These are phyloP conservation scores for Cryptus armator DNA, from an alignment of 2,888 invertebrate species.

Conservation along the genomic window DNA sequence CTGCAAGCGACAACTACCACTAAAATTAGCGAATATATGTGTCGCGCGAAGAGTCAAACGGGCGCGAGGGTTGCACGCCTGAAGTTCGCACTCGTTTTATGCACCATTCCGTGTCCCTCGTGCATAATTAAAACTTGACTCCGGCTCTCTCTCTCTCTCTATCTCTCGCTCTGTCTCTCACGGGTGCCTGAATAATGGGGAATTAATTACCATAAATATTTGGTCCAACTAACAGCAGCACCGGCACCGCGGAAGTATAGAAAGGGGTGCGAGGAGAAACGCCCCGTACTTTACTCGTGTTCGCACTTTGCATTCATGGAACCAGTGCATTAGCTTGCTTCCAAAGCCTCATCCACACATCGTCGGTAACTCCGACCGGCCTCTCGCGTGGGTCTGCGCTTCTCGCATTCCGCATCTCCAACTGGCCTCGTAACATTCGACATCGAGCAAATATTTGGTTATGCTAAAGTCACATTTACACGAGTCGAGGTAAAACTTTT, in stretches of 20 bases:
- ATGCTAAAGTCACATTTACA: constrained; percentile 27
- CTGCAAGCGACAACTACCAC: neutral
- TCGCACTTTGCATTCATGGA: constrained; percentile 64
- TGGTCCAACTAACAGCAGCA: constrained; percentile 53
- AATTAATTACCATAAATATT: constrained; percentile 70
- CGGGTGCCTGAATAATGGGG: constrained; percentile 61
- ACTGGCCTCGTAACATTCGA: constrained; percentile 9
- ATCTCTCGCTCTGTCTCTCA: constrained; percentile 6
- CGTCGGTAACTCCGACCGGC: neutral
- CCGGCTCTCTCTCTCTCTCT: neutral
- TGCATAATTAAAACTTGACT: constrained; percentile 66
- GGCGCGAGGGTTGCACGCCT: neutral
- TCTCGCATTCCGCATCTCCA: constrained; percentile 3
- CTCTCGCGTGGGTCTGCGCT: neutral
- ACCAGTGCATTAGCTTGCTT: constrained; percentile 35
- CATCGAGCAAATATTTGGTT: constrained; percentile 46
- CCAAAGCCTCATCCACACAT: constrained; percentile 47
- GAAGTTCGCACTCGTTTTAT: constrained; percentile 15
- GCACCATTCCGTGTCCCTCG: constrained; percentile 21
- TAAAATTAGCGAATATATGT: constrained; percentile 10
- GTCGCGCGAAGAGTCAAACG: neutral
- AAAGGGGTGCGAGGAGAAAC: constrained; percentile 23
- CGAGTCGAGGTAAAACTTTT: constrained; percentile 9
- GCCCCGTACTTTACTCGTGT: constrained; percentile 46
- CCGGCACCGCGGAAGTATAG: constrained; percentile 30